Evolutionary conservation across 1,140 invertebrate genomes (phyloP).

Genomic region (Apis mellifera): Amel_HAv3.1 CM009935.2:2129501-2130000

Average conservation of each 20-base stretch:
- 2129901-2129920: not conserved
- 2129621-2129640: no score
- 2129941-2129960: conserved; percentile 16
- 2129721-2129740: not conserved
- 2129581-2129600: no score
- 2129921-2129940: not conserved
- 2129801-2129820: conserved; percentile 24
- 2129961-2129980: not conserved
- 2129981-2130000: conserved; percentile 19
- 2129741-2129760: not conserved
- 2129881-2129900: conserved; percentile 61
- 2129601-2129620: no score
- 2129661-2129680: no score
- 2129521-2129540: no score
- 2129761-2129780: conserved; percentile 13
- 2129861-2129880: conserved; percentile 57
- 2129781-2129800: conserved; percentile 20
- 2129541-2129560: no score
- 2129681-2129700: no score
- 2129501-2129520: no score
- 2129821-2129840: conserved; percentile 61
- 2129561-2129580: no score
- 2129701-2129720: no score
- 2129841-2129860: conserved; percentile 11
- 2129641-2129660: no score